Evolutionary conservation across 2,797 vertebrate genomes (phyloP), one percentile per base, ranked within the genome.

Genomic region (Hirundo rustica): DNA sequence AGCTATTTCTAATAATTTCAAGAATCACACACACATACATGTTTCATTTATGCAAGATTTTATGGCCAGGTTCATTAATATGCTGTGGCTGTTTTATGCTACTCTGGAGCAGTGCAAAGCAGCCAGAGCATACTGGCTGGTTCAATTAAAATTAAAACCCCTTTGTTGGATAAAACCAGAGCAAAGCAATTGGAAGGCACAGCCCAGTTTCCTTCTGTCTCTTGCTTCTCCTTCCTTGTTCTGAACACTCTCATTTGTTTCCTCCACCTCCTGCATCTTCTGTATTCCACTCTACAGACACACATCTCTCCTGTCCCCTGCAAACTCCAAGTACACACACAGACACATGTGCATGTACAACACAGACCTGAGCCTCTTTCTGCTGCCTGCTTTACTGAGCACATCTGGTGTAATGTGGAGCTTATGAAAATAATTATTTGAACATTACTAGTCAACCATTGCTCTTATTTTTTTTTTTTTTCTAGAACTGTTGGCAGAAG

Each of bases 371-470:
- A 86, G 54, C 19, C 79, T 71, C 72, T 47, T 22, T 36, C 82
- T 90, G 74, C 80, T 87, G 73, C 21, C 45, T 85, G 34, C 71
- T 76, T 73, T 55, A 88, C 80, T 85, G 51, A 95, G 67, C 40
- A 92, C 77, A 87, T 93, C 92, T 91, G 77, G 85, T 60, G 71
- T 27, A 88, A 95, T 5, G 54, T 27, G 27, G 27, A 87, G 70
- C 83, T 96, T 90, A 88, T 60, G 90, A 95, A 93, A 96, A 95
- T 72, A 95, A 94, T 95, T 92, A 89, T 91, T 96, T 96, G 57
- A 90, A 85, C 51, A 84, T 84, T 76, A 90, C 79, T 66, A 86
- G 48, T 51, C 58, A 55, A 68, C 71, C 40, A 84, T 53, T 40
- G 44, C 47, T 94, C 51, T 75, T 71, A 9, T 65, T 96, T 94